phyloP scores from a whole-genome alignment of 2,113 vertebrate species.

The Girardinichthys multiradiatus region DNA sequence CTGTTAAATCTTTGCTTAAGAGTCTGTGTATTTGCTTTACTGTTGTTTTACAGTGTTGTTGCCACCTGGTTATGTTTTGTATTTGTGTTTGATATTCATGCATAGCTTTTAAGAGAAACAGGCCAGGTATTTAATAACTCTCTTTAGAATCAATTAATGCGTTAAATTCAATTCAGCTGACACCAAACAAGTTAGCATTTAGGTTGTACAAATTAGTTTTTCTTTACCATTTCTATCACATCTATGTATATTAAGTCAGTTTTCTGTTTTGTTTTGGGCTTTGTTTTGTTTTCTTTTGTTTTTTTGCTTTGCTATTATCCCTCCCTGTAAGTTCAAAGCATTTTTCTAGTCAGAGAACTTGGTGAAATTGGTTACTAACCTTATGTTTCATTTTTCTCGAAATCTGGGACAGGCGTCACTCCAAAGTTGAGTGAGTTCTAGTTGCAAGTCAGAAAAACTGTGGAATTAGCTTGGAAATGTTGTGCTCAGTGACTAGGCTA shows the following conservation, averaged over 20 bases:
- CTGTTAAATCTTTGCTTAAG: constrained; percentile 28
- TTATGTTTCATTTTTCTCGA: neutral
- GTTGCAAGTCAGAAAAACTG: neutral
- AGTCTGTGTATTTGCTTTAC: constrained; percentile 23
- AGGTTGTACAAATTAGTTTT: constrained; percentile 66
- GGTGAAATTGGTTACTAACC: constrained; percentile 18
- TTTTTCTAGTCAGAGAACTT: constrained; percentile 18
- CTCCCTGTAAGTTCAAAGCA: constrained; percentile 33
- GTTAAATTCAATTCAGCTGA: constrained; percentile 41
- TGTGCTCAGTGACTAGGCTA: too few species aligned
- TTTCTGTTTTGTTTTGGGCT: neutral
- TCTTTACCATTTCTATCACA: constrained; percentile 36
- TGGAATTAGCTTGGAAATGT: neutral
- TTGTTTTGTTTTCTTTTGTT: constrained; percentile 10
- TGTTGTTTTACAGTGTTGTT: constrained; percentile 42
- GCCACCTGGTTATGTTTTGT: constrained; percentile 33
- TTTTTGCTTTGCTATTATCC: constrained; percentile 20
- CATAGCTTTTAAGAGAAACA: constrained; percentile 37
- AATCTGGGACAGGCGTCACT: neutral
- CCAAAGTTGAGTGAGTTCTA: neutral
- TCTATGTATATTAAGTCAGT: constrained; percentile 52
- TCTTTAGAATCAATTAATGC: constrained; percentile 23
- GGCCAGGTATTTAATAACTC: constrained; percentile 28
- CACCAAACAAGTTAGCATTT: constrained; percentile 35
- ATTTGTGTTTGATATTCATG: constrained; percentile 5